These are phyloP conservation scores for Momotus momota DNA, from an alignment of 2,797 vertebrate species.

Conservation along the genomic window DNA sequence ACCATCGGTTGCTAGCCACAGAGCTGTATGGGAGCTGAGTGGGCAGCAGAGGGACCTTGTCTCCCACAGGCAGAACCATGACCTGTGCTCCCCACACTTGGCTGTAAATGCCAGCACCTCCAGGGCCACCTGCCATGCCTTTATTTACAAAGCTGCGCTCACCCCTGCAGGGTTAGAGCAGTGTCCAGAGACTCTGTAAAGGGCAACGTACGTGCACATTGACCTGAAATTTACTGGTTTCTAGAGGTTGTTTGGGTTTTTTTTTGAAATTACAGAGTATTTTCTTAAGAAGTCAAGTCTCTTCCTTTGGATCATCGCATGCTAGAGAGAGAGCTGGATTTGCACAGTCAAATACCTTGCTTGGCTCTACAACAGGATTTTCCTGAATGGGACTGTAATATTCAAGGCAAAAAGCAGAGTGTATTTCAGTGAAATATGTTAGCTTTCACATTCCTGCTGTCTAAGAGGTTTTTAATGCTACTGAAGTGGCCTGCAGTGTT, in stretches of 20 bases:
- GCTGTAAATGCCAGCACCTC: not conserved
- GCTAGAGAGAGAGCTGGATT: not conserved
- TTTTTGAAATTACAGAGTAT: not conserved
- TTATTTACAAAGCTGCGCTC: not conserved
- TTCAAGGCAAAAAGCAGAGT: not conserved
- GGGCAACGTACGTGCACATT: not conserved
- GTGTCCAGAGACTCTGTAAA: not conserved
- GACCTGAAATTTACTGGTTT: not conserved
- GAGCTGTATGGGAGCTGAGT: not conserved
- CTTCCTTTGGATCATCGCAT: not conserved
- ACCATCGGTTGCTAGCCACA: fast-evolving
- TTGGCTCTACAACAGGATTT: not conserved
- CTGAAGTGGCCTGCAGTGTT: not conserved
- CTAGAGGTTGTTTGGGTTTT: not conserved
- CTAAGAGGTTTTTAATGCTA: not conserved
- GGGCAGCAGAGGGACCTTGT: not conserved
- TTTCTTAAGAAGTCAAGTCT: not conserved
- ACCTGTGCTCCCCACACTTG: fast-evolving
- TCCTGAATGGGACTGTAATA: not conserved
- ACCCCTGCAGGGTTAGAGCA: not conserved
- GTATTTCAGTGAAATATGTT: not conserved
- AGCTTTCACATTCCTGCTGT: not conserved
- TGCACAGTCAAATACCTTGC: not conserved
- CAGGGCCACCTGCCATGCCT: not conserved
- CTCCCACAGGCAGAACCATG: not conserved